phyloP scores from a whole-genome alignment of 2,888 invertebrate species.

The Melieria picta region DNA sequence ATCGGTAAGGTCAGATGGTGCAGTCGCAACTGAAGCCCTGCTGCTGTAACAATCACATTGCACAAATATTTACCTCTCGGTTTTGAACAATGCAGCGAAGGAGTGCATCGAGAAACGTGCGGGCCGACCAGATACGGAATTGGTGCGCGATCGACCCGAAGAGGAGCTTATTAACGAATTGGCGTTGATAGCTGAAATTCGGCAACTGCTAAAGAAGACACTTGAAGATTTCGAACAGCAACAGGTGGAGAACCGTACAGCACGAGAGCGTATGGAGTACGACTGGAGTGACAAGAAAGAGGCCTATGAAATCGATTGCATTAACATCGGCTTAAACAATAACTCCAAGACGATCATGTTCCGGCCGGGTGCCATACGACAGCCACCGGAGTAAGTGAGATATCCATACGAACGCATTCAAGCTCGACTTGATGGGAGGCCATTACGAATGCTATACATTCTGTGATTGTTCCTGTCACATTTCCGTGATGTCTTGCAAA shows the following conservation, averaged over 20 bases:
- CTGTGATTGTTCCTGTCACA: too few species aligned
- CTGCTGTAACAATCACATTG: too few species aligned
- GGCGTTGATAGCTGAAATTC: conserved; percentile 76
- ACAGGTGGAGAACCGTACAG: conserved; percentile 78
- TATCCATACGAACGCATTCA: background rate
- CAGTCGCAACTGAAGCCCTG: too few species aligned
- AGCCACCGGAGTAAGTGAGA: conserved; percentile 74
- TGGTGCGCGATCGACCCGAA: conserved; percentile 80
- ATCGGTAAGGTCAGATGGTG: conserved; percentile 68
- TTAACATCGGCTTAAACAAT: conserved; percentile 76
- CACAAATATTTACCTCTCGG: too few species aligned
- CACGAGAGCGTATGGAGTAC: conserved; percentile 84
- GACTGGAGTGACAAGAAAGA: conserved; percentile 93
- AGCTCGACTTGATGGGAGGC: too few species aligned
- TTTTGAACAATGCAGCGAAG: conserved; percentile 64
- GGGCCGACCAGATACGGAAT: conserved; percentile 76
- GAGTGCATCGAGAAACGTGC: conserved; percentile 80
- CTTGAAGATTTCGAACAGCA: conserved; percentile 76
- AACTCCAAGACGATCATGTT: conserved; percentile 78
- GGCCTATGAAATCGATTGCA: conserved; percentile 79
- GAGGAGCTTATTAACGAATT: conserved; percentile 81
- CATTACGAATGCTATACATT: too few species aligned
- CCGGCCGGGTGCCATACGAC: conserved; percentile 81
- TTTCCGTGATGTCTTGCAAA: background rate
- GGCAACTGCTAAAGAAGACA: conserved; percentile 71